Percentiles rank a stretch among this genome's conserved stretches.
phyloP scores from a whole-genome alignment of 2,888 invertebrate species.

The Beris chalybata region DNA sequence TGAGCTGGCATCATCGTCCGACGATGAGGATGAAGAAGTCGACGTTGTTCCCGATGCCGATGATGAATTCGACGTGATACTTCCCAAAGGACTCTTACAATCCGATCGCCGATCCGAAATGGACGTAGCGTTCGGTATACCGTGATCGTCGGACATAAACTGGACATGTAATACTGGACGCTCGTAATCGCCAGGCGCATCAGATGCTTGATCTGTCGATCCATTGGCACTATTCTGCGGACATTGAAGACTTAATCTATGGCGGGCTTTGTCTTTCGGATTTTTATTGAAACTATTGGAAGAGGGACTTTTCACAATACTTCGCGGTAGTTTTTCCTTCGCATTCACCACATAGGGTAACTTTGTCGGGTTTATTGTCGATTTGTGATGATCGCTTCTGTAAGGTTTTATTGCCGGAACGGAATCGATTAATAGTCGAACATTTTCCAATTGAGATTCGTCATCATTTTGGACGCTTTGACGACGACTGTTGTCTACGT shows the following conservation, averaged over 20 bases:
- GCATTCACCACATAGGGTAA: background rate
- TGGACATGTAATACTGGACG: slow-evolving; percentile 62
- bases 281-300: slow-evolving; percentile 41
- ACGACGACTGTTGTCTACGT: slow-evolving; percentile 33
- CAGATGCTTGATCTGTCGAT: slow-evolving; percentile 38
- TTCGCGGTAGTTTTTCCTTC: slow-evolving; percentile 37
- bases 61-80: slow-evolving; percentile 54
- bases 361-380: slow-evolving; percentile 16
- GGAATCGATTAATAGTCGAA: slow-evolving; percentile 13
- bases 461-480: slow-evolving; percentile 31
- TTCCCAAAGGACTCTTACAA: slow-evolving; percentile 41
- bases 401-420: background rate
- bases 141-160: slow-evolving; percentile 49
- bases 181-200: slow-evolving; percentile 42
- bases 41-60: slow-evolving; percentile 50
- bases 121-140: background rate
- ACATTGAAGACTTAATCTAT: slow-evolving; percentile 12
- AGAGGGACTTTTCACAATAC: slow-evolving; percentile 45
- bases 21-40: slow-evolving; percentile 56
- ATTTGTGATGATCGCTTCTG: slow-evolving; percentile 6
- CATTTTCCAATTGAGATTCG: slow-evolving; percentile 28
- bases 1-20: slow-evolving; percentile 65
- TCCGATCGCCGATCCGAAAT: slow-evolving; percentile 6
- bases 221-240: slow-evolving; percentile 13
- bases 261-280: slow-evolving; percentile 9